phyloP scores from a whole-genome alignment of 2,888 invertebrate species.

The Fragum fragum region DNA sequence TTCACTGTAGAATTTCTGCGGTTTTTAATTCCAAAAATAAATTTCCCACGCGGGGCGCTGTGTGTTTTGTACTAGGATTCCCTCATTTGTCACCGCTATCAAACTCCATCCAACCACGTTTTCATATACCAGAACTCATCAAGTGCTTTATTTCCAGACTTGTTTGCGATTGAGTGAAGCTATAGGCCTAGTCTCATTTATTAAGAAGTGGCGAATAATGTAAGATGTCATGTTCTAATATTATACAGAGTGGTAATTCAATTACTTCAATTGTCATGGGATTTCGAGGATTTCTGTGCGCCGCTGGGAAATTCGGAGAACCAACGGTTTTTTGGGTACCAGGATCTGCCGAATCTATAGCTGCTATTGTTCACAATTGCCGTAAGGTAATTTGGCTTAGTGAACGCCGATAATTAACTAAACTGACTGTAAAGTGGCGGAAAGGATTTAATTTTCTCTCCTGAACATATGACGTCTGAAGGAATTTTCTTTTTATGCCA shows the following conservation, averaged over 20 bases:
- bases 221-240: constrained; percentile 57
- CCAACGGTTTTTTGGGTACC: constrained; percentile 6
- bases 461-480: constrained; percentile 15
- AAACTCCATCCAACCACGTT: constrained; percentile 7
- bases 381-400: constrained; percentile 36
- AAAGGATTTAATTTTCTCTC: constrained; percentile 53
- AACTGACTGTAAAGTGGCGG: constrained; percentile 31
- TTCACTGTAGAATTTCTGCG: neutral
- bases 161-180: constrained; percentile 24
- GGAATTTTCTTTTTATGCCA: constrained; percentile 12
- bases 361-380: constrained; percentile 27
- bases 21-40: constrained; percentile 28
- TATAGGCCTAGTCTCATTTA: constrained; percentile 29
- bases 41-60: constrained; percentile 20
- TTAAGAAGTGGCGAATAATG: constrained; percentile 40
- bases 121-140: constrained; percentile 22
- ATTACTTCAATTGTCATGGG: constrained; percentile 53
- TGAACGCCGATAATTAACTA: constrained; percentile 50
- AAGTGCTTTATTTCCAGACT: constrained; percentile 19
- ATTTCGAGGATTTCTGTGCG: constrained; percentile 50
- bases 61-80: constrained; percentile 10
- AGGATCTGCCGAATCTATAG: neutral
- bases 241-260: constrained; percentile 58
- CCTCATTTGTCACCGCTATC: constrained; percentile 24
- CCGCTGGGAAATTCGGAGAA: constrained; percentile 55